A percentile compares a stretch with the other conserved stretches of the same genome.
Evolutionary conservation across 2,888 invertebrate genomes (phyloP).

Genomic region (Acronicta alni): DNA sequence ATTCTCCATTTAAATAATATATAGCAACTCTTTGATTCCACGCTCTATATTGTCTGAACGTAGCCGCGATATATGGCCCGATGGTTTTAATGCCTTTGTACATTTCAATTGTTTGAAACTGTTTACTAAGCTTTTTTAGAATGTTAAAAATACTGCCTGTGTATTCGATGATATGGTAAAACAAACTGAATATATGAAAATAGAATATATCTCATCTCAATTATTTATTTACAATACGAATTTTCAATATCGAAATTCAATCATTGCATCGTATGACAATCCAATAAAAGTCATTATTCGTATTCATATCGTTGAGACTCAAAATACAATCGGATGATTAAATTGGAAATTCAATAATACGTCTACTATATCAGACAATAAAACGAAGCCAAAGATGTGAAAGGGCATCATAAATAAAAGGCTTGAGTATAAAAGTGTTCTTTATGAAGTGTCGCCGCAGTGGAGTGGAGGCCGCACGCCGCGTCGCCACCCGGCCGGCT

Average conservation of each 20-base stretch:
- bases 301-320: conserved; percentile 26
- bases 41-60: conserved; percentile 52
- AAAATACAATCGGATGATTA: conserved; percentile 57
- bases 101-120: conserved; percentile 15
- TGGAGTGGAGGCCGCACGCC: conserved; percentile 63
- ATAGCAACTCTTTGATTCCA: conserved; percentile 81
- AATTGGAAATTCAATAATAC: conserved; percentile 75
- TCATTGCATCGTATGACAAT: conserved; percentile 6
- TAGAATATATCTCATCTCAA: conserved; percentile 4
- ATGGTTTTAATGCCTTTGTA: conserved; percentile 37
- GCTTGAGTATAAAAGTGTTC: conserved; percentile 87
- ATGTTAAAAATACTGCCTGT: not conserved
- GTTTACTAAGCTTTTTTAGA: not conserved
- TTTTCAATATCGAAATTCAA: conserved; percentile 26
- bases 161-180: not conserved
- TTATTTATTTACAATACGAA: conserved; percentile 18
- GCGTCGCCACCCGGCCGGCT: conserved; percentile 67
- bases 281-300: conserved; percentile 21
- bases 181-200: conserved; percentile 1
- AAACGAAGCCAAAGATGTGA: conserved; percentile 82
- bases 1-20: conserved; percentile 85
- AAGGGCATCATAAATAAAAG: conserved; percentile 87
- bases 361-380: conserved; percentile 74
- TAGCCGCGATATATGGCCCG: conserved; percentile 45
- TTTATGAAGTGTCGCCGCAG: conserved; percentile 87